Evolutionary conservation across 2,888 invertebrate genomes (phyloP), one percentile per base, ranked within the genome.

Genomic region (Phalangium opilio): DNA sequence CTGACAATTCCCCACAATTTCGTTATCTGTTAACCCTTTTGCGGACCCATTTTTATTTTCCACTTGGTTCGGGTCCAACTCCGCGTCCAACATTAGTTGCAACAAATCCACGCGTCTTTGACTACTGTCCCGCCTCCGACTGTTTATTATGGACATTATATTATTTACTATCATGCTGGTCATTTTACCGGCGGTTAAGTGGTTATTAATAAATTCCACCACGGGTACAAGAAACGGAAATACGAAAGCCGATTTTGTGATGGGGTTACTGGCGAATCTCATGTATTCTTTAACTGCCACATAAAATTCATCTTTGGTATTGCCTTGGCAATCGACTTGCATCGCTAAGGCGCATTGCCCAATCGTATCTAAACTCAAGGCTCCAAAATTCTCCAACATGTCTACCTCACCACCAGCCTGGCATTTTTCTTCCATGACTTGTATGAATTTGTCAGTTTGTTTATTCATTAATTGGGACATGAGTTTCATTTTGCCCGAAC

Each of bases 311-410:
- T 70, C 68, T 8, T 65, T 55, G 2, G 62, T 60, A 48, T 68
- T 57, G 12, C 58, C 55, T 47, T 69, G 62, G 17, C 67, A 64
- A 42, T 68, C 58, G 1, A 65, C 61, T 40, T 65, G 58, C 57
- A 70, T 62, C 3, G 67, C 71, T 43, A 73, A 61, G 1, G 70
- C 72, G 54, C 69, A 67, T 18, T 67, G 62, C 8, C 66, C 64
- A 45, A 73, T 73, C 2, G 70, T 66, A 50, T 72, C 70, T 50
- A 73, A 63, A 1, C 73, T 70, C 18, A 71, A 59, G 2, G 68
- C 65, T 57, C 71, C 69, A 50, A 67, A 68, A 1, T 64, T 45
- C 60, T 62, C 60, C 50, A 67, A 63, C 32, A 69, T 64, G 47
- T 71, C 66, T 35, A 70, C 59, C 3, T 59, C 51, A 45, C 60